These are phyloP conservation scores for Drosophila pseudotakahashii DNA, from an alignment of 2,888 invertebrate species.

Conservation along the genomic window DNA sequence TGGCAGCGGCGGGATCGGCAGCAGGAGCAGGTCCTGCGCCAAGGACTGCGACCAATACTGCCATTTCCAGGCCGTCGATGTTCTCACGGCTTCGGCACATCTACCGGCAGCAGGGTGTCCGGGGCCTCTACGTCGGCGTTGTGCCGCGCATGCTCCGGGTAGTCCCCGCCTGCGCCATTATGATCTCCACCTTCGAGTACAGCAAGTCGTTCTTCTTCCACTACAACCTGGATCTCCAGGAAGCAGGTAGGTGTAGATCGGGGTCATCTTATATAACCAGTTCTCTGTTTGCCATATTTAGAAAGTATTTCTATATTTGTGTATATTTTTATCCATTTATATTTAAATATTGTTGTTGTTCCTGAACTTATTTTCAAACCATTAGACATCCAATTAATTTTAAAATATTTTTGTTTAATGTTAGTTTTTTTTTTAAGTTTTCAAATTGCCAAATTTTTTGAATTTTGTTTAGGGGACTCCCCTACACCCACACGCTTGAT, in stretches of 20 bases:
- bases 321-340: no score
- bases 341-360: no score
- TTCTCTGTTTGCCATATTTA: no score
- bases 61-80: slow-evolving; percentile 35
- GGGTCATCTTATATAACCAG: no score
- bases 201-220: slow-evolving; percentile 68
- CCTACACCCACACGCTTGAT: neutral
- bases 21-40: neutral
- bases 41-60: neutral
- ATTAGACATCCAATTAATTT: no score
- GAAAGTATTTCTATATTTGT: no score
- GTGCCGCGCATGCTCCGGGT: slow-evolving; percentile 67
- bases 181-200: slow-evolving; percentile 73
- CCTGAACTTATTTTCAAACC: no score
- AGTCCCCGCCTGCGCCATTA: slow-evolving; percentile 71
- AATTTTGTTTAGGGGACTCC: neutral
- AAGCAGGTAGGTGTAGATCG: slow-evolving; percentile 54
- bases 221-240: slow-evolving; percentile 55
- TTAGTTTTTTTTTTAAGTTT: no score
- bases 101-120: slow-evolving; percentile 56
- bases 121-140: slow-evolving; percentile 61
- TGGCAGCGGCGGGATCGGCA: neutral
- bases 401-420: no score
- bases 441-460: no score
- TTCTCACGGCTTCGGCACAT: slow-evolving; percentile 47